Base-by-base conservation (phyloP, 2,113 vertebrate species). In the Megalops atlanticus region DNA sequence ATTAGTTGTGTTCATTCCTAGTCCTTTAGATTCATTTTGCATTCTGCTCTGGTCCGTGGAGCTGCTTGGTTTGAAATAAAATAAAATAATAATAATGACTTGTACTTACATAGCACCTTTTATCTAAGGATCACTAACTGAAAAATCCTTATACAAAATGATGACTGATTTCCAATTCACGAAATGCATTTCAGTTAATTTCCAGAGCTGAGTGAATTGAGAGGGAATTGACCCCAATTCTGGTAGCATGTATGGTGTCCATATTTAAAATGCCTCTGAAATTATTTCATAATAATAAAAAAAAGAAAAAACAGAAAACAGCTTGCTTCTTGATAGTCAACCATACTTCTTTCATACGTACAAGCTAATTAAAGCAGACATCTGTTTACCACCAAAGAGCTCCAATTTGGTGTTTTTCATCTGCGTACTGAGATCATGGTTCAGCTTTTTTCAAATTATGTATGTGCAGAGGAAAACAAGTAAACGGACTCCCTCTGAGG, bases 341-440 rank as follows among this genome's bases (percentile, higher is more conserved):
- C 15, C n/a, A n/a, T 64, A n/a, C 58, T 27, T 64, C 31, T 27
- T 64, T 74, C 24, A 38, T 49, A n/a, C 35, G 41, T 39, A 68
- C 21, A 8, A 24, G 4, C 14, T 74, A 47, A 49, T 52, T 74
- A 72, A 52, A 49, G 69, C 71, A 33, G 31, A 38, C 45, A 71
- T 54, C 69, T 47, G 78, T 27, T 80, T 73, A 52, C 24, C 40
- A 73, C 11, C 69, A 54, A 40, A 73, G 47, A 74, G 70, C 45
- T 74, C 38, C 72, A 39, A 74, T 40, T 35, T 24, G 36, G 21
- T 41, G n/a, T 74, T 74, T 71, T 74, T 39, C 40, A 40, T 40
- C 24, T 39, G 1, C n/a, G 38, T 27, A 24, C 54, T 78, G 38
- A 78, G 58, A 68, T 68, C 58, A 70, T 21, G 24, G 41, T 77